Conservation (phyloP, 2,797 vertebrate species). For the Falco cherrug region DNA sequence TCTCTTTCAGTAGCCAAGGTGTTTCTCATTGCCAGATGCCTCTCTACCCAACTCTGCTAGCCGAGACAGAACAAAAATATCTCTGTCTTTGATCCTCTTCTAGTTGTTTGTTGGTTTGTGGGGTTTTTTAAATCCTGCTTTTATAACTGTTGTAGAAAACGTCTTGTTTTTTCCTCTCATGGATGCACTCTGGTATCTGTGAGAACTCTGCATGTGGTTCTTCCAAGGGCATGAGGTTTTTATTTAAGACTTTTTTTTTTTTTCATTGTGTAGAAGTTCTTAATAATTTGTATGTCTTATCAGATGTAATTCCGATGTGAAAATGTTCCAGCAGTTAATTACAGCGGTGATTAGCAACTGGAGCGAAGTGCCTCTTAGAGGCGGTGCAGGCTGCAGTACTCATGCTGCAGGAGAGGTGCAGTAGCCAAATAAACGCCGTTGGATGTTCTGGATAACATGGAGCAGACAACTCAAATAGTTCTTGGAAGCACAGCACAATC, state of each 20-base stretch:
- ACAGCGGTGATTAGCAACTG: neutral
- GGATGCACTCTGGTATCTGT: neutral
- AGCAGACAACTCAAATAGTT: neutral
- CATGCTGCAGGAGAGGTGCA: neutral
- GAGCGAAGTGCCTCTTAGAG: neutral
- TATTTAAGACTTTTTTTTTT: neutral
- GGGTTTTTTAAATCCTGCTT: neutral
- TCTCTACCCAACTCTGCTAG: neutral
- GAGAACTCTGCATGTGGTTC: neutral
- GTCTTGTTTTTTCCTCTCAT: neutral
- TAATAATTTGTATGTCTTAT: neutral
- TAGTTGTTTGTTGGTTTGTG: neutral
- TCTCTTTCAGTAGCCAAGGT: neutral
- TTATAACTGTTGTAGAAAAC: neutral
- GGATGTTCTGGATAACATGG: neutral
- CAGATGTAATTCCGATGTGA: neutral
- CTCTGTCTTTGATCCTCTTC: neutral
- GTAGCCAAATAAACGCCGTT: neutral
- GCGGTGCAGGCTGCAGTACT: neutral
- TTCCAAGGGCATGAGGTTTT: neutral
- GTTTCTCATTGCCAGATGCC: slow-evolving; percentile 16
- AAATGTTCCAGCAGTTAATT: neutral
- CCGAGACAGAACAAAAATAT: neutral
- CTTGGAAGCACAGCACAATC: neutral
- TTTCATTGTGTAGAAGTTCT: neutral